Evolutionary conservation across 2,888 invertebrate genomes (phyloP).

Genomic region (Piscicola geometra): DNA sequence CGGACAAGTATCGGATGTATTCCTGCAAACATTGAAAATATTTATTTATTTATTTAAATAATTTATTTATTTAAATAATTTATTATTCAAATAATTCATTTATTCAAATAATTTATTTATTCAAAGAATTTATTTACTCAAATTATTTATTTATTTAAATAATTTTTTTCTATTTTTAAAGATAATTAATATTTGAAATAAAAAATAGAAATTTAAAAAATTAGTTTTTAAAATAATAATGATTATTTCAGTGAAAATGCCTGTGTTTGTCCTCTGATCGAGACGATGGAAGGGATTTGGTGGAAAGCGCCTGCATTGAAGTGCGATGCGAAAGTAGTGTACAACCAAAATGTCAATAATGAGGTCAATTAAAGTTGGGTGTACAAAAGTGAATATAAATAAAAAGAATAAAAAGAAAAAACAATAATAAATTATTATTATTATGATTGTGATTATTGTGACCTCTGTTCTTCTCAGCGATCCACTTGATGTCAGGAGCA

Average conservation of each 20-base stretch:
- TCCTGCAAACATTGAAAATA: conserved; percentile 14
- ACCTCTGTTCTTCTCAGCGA: conserved; percentile 59
- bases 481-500: conserved; percentile 55
- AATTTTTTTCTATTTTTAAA: background rate
- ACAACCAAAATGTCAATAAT: too few relatives aligned
- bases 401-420: too few relatives aligned
- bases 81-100: too few relatives aligned
- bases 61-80: too few relatives aligned
- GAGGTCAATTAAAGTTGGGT: too few relatives aligned
- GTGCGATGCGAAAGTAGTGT: too few relatives aligned
- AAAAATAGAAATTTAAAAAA: background rate
- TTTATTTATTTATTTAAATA: too few relatives aligned
- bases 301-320: conserved; percentile 57
- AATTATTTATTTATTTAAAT: background rate
- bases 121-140: too few relatives aligned
- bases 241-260: too few relatives aligned
- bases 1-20: conserved; percentile 21
- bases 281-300: conserved; percentile 58
- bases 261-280: conserved; percentile 58
- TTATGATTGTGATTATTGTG: background rate
- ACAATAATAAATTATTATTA: too few relatives aligned
- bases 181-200: background rate
- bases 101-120: too few relatives aligned
- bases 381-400: too few relatives aligned
- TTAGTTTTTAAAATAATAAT: background rate